Evolutionary conservation across 2,113 vertebrate species (phyloP).

Genomic region (Brienomyrus longianalis): DNA sequence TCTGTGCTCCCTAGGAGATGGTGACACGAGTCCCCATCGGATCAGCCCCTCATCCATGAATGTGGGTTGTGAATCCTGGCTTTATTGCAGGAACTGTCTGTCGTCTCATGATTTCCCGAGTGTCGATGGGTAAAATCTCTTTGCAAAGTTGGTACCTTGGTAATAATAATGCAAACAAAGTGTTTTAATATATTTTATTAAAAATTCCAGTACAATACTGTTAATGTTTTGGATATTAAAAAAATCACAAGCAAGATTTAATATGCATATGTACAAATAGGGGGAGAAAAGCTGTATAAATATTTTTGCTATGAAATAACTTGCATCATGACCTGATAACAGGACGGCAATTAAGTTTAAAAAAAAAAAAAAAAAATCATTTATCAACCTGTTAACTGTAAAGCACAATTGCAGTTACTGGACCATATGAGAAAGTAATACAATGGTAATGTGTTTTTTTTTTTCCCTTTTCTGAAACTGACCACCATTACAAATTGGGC

Average conservation of each 20-base stretch:
- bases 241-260: conserved; percentile 50
- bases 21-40: neutral
- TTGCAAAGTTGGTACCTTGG: neutral
- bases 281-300: conserved; percentile 46
- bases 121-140: conserved; percentile 19
- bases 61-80: neutral
- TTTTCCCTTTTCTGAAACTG: neutral
- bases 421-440: neutral
- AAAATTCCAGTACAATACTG: conserved; percentile 52
- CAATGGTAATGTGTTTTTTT: neutral
- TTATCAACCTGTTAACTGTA: neutral
- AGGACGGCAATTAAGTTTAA: neutral
- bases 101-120: neutral
- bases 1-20: neutral
- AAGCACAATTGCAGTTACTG: neutral
- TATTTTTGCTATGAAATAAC: conserved; percentile 39
- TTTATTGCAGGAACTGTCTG: neutral
- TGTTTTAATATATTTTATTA: conserved; percentile 59
- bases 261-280: conserved; percentile 62
- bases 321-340: neutral
- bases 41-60: neutral
- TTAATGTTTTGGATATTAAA: conserved; percentile 37
- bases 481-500: neutral
- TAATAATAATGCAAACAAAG: conserved; percentile 26
- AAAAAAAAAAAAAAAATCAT: neutral